Conservation (phyloP, 1,140 invertebrate genomes). For the Hyposmocoma kahamanoa region DNA sequence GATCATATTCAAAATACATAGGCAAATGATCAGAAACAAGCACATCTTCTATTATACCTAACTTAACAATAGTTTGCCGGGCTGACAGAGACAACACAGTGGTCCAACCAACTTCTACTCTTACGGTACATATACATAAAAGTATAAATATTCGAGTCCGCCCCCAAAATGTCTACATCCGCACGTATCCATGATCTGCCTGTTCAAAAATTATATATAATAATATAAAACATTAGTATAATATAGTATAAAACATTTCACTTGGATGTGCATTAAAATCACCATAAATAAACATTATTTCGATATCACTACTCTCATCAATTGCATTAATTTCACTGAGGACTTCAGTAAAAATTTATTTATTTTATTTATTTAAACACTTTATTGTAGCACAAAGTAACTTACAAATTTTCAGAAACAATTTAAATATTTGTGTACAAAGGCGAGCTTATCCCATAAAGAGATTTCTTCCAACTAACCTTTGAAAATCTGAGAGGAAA, state of each 20-base stretch:
- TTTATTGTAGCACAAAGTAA: too few species aligned
- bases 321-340: background rate
- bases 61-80: background rate
- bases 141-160: slow-evolving; percentile 3
- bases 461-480: too few species aligned
- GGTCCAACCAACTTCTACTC: slow-evolving; percentile 8
- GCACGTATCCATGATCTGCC: slow-evolving; percentile 3
- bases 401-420: too few species aligned
- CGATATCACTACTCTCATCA: background rate
- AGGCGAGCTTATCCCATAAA: too few species aligned
- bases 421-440: too few species aligned
- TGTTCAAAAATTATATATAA: slow-evolving; percentile 4
- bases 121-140: slow-evolving; percentile 6
- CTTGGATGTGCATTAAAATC: slow-evolving; percentile 5
- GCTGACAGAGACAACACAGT: slow-evolving; percentile 5
- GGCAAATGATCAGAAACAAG: slow-evolving; percentile 7
- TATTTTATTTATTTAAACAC: too few species aligned
- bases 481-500: too few species aligned
- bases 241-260: slow-evolving; percentile 8
- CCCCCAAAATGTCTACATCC: slow-evolving; percentile 6
- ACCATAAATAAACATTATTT: background rate
- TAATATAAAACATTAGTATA: background rate
- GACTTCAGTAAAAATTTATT: background rate
- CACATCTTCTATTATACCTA: slow-evolving; percentile 1
- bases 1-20: background rate